phyloP scores from a whole-genome alignment of 1,140 invertebrate species.

The Carcinoscorpius rotundicauda region DNA sequence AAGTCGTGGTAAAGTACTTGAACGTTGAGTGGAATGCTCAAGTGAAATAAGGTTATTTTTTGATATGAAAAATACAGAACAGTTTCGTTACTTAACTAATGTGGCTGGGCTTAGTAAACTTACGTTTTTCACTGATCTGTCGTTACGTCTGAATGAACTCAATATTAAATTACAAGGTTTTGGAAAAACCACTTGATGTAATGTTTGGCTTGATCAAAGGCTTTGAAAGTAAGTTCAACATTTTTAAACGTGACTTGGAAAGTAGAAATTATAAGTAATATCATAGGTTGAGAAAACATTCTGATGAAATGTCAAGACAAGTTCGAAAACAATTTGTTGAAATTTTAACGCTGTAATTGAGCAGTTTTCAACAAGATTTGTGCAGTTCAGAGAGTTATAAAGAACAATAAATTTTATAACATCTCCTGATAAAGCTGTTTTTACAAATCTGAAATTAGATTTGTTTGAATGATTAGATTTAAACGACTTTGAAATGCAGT shows the following conservation, averaged over 20 bases:
- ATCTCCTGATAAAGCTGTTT: no score
- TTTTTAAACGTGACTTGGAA: not conserved
- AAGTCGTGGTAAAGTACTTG: not conserved
- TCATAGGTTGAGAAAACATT: no score
- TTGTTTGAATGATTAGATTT: no score
- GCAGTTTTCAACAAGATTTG: no score
- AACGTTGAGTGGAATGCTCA: not conserved
- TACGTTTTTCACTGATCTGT: not conserved
- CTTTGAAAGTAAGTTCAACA: not conserved
- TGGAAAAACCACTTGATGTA: not conserved
- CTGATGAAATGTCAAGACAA: no score
- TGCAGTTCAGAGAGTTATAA: no score
- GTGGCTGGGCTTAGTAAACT: not conserved
- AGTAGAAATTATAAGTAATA: not conserved
- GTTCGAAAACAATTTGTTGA: no score
- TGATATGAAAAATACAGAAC: not conserved
- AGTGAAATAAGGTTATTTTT: not conserved
- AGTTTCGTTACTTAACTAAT: not conserved
- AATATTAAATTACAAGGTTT: not conserved
- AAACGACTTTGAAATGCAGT: no score
- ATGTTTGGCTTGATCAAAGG: conserved; percentile 1
- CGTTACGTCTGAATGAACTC: no score
- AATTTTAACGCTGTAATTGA: no score
- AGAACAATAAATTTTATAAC: no score
- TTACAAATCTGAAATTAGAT: no score